phyloP scores from a whole-genome alignment of 37 sponge, comb jelly and placozoan genomes.

The Spongilla lacustris region DNA sequence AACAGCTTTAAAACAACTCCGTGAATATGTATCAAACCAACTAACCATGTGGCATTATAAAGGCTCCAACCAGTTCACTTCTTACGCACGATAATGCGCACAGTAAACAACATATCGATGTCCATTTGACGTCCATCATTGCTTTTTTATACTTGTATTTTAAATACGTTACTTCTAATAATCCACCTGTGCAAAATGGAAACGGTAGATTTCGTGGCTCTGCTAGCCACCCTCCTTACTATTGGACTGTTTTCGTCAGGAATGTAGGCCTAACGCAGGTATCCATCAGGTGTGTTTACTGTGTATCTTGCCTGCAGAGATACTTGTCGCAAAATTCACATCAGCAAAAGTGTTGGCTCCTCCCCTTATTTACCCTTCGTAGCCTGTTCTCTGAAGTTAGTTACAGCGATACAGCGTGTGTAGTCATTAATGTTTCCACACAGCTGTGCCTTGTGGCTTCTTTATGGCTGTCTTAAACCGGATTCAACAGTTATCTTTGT shows the following conservation, averaged over 20 bases:
- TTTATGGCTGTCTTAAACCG: constrained; percentile 56
- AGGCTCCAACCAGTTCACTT: constrained; percentile 51
- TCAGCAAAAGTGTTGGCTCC: constrained; percentile 54
- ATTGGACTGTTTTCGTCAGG: constrained; percentile 63
- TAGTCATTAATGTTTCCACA: not conserved
- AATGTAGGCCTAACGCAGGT: constrained; percentile 26
- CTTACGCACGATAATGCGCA: not conserved
- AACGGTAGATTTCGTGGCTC: not conserved
- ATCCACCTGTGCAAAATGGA: not conserved
- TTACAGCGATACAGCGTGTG: not conserved
- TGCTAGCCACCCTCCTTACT: constrained; percentile 25
- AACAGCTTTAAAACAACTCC: not conserved
- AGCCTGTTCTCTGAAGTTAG: constrained; percentile 67
- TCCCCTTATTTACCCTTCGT: constrained; percentile 74
- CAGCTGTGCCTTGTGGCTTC: constrained; percentile 75
- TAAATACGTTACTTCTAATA: not conserved
- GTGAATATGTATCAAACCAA: not conserved
- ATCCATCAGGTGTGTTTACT: not conserved
- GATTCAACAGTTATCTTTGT: constrained; percentile 52
- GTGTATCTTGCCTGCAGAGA: not conserved
- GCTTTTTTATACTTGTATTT: no score
- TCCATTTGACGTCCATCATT: not conserved
- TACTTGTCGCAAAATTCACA: constrained; percentile 54
- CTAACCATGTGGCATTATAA: constrained; percentile 77
- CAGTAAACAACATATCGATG: not conserved